Conservation (phyloP, 2,888 invertebrate species). For the Luperina nickerlii region DNA sequence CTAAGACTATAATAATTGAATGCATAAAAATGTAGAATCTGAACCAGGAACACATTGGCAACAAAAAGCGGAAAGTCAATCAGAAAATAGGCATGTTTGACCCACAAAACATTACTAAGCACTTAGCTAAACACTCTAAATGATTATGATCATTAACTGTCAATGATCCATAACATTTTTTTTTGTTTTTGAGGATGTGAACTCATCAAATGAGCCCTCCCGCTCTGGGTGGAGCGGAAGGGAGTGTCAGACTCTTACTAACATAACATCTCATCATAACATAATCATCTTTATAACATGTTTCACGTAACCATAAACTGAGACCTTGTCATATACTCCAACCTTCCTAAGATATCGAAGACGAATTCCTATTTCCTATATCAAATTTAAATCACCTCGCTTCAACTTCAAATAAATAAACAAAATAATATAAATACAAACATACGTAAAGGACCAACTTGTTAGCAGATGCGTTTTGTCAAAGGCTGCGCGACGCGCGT, state of each 20-base stretch:
- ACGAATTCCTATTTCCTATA: conserved; percentile 25
- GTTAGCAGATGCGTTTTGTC: conserved; percentile 72
- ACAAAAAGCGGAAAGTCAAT: background rate
- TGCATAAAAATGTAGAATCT: background rate
- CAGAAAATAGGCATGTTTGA: background rate
- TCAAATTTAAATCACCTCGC: conserved; percentile 40
- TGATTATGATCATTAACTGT: conserved; percentile 20
- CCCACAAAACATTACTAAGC: background rate
- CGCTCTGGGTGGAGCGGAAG: no score
- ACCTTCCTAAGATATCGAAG: conserved; percentile 32
- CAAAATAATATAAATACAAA: conserved; percentile 52
- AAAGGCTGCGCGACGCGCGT: conserved; percentile 71
- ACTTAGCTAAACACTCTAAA: conserved; percentile 5
- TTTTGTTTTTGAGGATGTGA: no score
- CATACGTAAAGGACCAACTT: conserved; percentile 59
- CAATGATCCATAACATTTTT: background rate
- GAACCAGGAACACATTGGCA: background rate
- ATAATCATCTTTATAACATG: no score
- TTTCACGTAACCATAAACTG: background rate
- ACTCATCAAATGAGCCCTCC: no score
- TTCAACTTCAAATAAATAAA: conserved; percentile 48
- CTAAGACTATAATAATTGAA: background rate
- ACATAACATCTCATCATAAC: no score
- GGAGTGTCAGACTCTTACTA: no score
- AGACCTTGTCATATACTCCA: conserved; percentile 23